These are phyloP conservation scores for Helicoverpa zea DNA, from an alignment of 1,140 invertebrate species.

Conservation along the genomic window DNA sequence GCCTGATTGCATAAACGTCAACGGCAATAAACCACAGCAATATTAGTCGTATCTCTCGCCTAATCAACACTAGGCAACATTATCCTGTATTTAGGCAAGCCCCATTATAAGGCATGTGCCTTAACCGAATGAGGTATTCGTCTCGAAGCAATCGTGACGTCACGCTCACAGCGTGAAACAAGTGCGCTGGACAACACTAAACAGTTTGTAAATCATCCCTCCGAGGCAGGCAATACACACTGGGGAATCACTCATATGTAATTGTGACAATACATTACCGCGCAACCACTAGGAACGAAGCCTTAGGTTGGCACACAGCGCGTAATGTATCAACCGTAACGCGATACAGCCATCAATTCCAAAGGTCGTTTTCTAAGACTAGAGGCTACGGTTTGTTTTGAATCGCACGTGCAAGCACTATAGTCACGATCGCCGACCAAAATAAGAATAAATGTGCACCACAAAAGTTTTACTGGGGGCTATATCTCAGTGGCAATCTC, in stretches of 20 bases:
- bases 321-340: slow-evolving; percentile 36
- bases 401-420: slow-evolving; percentile 62
- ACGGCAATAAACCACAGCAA: not conserved
- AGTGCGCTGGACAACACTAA: slow-evolving; percentile 64
- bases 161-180: slow-evolving; percentile 64
- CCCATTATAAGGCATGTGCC: slow-evolving; percentile 27
- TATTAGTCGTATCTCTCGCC: not conserved
- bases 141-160: slow-evolving; percentile 66
- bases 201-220: slow-evolving; percentile 67
- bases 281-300: not conserved
- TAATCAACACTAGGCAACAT: slow-evolving; percentile 10
- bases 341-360: slow-evolving; percentile 30
- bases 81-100: slow-evolving; percentile 29
- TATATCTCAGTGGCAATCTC: slow-evolving; percentile 39
- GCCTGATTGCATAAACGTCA: not conserved
- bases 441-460: slow-evolving; percentile 45
- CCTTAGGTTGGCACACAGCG: not conserved
- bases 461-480: slow-evolving; percentile 42
- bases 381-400: slow-evolving; percentile 65
- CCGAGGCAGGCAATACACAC: slow-evolving; percentile 44
- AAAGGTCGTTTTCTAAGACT: slow-evolving; percentile 53
- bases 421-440: slow-evolving; percentile 62
- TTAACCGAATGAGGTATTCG: slow-evolving; percentile 51
- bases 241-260: slow-evolving; percentile 6
- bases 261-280: slow-evolving; percentile 56